Evolutionary conservation across 2,888 invertebrate species (phyloP), one percentile per base, ranked within the genome.

Genomic region (Noctua fimbriata): DNA sequence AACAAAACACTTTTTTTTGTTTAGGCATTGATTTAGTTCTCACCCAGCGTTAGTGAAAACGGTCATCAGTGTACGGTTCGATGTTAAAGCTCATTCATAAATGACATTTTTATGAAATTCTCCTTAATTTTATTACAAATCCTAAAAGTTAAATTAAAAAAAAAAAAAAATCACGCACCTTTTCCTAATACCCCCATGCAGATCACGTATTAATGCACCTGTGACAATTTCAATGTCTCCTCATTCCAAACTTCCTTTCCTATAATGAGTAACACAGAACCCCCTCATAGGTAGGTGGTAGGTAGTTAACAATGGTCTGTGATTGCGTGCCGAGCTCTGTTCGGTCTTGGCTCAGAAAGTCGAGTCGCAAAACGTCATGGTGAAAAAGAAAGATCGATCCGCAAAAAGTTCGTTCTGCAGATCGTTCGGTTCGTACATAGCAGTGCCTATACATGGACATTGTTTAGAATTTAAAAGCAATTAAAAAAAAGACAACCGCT

Each of bases 241-340:
- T 78, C 77, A 82, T 87, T 81, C 69, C 60, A 71, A 83, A 69
- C 24, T 71, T 83, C 83, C 76, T 79, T 80, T 82, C 66, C 65
- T 60, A 86, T 84, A 88, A 88, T 87, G 83, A 88, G 84, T 82
- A 73, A 44, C 78, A 76, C 67, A 63, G 78, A 58, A 79, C 67
- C 74, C 67, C 36, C 47, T 52, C 69, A 41, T 32, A 78, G 67
- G 66, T 71, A 79, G 84, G 86, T 83, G 67, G 66, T 71, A 79
- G 84, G 85, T 83, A 82, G 83, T 75, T 83, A 90, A 94, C 94
- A 94, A 94, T 94, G 90, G 92, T 81, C 89, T 87, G 87, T 95
- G 94, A 95, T 95, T 95, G 94, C 93, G 93, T 90, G 90, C 87
- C 92, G 89, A 84, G 89, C 89, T 83, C 88, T 76, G 81, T 86